phyloP scores from a whole-genome alignment of 2,113 vertebrate genomes.

The Larimichthys crocea region DNA sequence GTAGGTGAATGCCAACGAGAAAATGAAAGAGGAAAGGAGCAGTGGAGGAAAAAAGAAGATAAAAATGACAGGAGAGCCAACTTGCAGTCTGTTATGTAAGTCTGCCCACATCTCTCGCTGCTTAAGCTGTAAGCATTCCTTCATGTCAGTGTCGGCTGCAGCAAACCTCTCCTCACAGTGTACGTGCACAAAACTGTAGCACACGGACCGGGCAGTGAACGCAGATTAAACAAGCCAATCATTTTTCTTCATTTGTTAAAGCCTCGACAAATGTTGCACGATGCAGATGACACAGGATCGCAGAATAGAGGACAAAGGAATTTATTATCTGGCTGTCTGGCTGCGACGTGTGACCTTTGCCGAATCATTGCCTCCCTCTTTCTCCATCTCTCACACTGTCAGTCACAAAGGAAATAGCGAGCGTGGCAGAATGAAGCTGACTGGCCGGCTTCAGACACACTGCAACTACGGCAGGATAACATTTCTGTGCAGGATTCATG shows the following conservation, averaged over 20 bases:
- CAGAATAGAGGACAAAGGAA: background rate
- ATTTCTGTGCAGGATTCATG: background rate
- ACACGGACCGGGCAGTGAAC: background rate
- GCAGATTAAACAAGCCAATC: background rate
- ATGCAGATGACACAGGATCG: background rate
- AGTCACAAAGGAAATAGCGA: conserved; percentile 41
- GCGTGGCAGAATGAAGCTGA: conserved; percentile 63
- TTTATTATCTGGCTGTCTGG: conserved; percentile 12
- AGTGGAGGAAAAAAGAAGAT: conserved; percentile 8
- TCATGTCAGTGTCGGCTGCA: conserved; percentile 37
- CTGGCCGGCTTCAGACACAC: conserved; percentile 36
- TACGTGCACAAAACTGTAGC: background rate
- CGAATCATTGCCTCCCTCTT: conserved; percentile 42
- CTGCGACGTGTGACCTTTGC: conserved; percentile 43
- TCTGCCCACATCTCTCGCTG: conserved; percentile 49
- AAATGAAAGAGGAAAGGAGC: conserved; percentile 20
- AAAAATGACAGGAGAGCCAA: conserved; percentile 37
- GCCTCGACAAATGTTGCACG: background rate
- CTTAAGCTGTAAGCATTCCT: conserved; percentile 36
- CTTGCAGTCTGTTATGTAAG: conserved; percentile 60
- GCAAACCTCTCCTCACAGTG: background rate
- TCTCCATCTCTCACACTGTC: conserved; percentile 35
- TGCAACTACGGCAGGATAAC: conserved; percentile 11
- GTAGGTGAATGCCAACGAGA: conserved; percentile 31
- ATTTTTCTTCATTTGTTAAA: background rate